Conservation (phyloP, 2,113 vertebrate species). For the Meleagris gallopavo region DNA sequence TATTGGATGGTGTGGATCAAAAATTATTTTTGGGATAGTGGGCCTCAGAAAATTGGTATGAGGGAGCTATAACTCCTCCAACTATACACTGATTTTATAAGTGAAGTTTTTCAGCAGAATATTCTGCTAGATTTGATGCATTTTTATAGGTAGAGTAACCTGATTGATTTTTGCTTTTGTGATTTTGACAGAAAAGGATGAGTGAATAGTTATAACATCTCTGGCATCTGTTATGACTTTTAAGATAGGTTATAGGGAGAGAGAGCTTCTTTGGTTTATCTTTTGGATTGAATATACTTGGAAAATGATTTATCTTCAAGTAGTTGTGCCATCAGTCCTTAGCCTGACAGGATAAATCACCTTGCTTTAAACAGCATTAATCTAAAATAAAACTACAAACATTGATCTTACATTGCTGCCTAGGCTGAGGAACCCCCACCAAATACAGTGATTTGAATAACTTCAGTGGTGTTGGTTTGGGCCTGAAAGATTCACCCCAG, state of each 20-base stretch:
- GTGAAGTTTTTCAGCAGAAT: background rate
- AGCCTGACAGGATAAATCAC: background rate
- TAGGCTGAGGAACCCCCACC: background rate
- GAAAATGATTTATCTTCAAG: background rate
- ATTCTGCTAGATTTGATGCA: background rate
- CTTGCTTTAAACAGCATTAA: background rate
- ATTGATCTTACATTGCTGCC: background rate
- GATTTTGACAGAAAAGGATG: conserved; percentile 11
- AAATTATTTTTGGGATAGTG: background rate
- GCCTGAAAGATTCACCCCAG: background rate
- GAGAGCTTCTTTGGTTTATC: background rate
- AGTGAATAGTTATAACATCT: background rate
- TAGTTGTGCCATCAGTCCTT: background rate
- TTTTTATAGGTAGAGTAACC: background rate
- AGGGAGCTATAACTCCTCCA: background rate
- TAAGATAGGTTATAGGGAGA: background rate
- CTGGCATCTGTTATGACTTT: background rate
- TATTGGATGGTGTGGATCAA: background rate
- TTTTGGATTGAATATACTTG: background rate
- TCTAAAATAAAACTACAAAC: background rate
- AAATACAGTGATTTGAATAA: background rate
- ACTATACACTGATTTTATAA: background rate
- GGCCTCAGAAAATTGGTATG: background rate
- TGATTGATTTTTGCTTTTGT: background rate
- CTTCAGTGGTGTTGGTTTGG: background rate